Base-by-base conservation (phyloP, 1,140 invertebrate species). In the Drosophila arizonae region DNA sequence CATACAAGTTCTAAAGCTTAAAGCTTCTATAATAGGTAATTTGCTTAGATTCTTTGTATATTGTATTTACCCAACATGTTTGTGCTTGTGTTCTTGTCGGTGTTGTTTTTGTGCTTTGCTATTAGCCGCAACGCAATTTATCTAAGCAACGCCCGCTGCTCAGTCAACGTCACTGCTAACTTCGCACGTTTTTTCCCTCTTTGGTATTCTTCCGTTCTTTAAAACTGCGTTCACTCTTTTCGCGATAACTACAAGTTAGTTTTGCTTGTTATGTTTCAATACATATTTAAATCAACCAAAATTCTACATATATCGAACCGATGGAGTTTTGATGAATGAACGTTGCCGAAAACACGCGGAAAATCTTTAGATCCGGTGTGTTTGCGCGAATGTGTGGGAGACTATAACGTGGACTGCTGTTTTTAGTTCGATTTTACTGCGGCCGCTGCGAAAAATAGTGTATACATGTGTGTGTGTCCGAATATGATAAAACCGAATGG, bases 91-190 rank as follows among this genome's bases (percentile, higher is more conserved):
- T 56, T 76, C 58, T 64, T 36, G 28, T 33, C 26, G 21, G 24
- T 60, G 21, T 4, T 69, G 51, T 24, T 56, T 45, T 36, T 77
- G 61, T 74, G 60, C 65, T 57, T 57, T 55, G 64, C 57, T 76
- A 82, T 87, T 87, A 87, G 77, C 86, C 84, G 80, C 76, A 87
- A 87, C 84, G 84, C 84, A 87, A 87, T 87, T 87, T 88, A 77
- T 88, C 82, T 88, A 86, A 86, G 84, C 82, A 87, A 86, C 79
- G 82, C 79, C 79, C 76, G 79, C 58, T 54, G 76, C 60, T 72
- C 76, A 65, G 64, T 65, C 54, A 36, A 74, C 60, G 70, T 79
- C 69, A 60, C 39, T 62, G 43, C 43, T 51, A 28, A 51, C 51
- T 66, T 62, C 57, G 65, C 84, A 86, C 82, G 84, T 88, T 75